phyloP scores from a whole-genome alignment of 2,797 vertebrate species.

The Acridotheres tristis region DNA sequence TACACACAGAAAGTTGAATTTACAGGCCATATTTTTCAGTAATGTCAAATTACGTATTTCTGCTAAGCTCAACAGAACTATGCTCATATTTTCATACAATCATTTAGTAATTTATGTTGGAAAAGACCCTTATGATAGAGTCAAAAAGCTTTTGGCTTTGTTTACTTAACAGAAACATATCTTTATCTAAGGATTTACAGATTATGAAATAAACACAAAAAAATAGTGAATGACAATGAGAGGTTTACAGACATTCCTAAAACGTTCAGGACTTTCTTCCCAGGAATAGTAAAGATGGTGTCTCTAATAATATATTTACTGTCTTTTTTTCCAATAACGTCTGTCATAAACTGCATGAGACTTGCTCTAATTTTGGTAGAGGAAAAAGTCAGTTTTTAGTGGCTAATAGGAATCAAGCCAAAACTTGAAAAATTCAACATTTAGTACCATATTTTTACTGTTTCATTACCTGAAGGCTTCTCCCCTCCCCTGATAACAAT shows the following conservation, averaged over 20 bases:
- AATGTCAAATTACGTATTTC: background rate
- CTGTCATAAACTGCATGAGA: background rate
- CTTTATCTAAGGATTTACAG: background rate
- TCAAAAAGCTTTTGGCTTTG: background rate
- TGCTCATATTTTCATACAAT: background rate
- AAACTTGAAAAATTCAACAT: background rate
- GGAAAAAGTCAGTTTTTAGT: background rate
- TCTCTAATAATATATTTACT: background rate
- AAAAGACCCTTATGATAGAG: background rate
- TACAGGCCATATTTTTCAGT: background rate
- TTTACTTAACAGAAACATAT: background rate
- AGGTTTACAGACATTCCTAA: background rate
- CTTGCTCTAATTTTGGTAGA: fast-evolving
- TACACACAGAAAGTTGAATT: background rate
- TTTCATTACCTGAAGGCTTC: background rate
- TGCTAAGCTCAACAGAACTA: background rate
- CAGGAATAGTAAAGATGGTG: background rate
- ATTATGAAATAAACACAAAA: background rate
- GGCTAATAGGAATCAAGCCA: background rate
- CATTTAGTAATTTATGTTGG: background rate
- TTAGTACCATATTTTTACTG: background rate
- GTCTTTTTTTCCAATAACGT: background rate
- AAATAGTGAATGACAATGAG: background rate
- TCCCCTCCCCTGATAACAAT: background rate
- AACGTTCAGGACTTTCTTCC: background rate